A percentile compares a stretch with the other conserved stretches of the same genome.
Conservation (phyloP, 2,888 invertebrate species). For the Coelinius sp. region DNA sequence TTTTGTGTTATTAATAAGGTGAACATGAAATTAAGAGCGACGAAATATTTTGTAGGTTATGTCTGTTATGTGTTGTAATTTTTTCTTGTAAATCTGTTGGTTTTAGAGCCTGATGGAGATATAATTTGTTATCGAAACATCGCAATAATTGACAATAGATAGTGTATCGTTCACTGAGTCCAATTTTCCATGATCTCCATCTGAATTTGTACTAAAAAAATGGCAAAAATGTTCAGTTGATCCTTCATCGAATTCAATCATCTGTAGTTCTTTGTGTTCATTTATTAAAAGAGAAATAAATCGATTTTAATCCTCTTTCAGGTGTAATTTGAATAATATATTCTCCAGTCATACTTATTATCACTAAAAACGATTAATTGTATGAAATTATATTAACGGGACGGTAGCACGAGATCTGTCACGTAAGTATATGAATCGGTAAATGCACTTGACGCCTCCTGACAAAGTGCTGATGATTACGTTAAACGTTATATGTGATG, state of each 20-base stretch:
- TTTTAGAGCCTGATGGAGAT: no score
- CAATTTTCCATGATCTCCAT: no score
- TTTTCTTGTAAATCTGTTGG: no score
- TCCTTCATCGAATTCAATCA: background rate
- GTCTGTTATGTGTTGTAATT: no score
- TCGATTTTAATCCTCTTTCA: background rate
- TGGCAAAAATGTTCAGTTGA: background rate
- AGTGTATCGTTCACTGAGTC: no score
- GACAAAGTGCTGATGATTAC: constrained; percentile 66
- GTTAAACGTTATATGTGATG: constrained; percentile 56
- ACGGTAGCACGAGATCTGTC: constrained; percentile 10
- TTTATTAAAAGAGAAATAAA: background rate
- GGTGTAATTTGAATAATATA: background rate
- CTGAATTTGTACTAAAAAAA: no score
- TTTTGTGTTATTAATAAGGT: no score
- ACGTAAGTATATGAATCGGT: constrained; percentile 42
- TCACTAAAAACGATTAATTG: background rate
- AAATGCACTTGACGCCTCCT: constrained; percentile 46
- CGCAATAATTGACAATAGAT: no score
- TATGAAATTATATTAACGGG: background rate
- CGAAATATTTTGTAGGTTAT: no score
- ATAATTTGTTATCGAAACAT: no score
- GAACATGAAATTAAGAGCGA: no score
- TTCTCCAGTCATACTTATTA: background rate
- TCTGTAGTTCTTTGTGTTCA: background rate